Evolutionary conservation across 2,113 vertebrate species (phyloP).

Genomic region (Triplophysa siluroides): DNA sequence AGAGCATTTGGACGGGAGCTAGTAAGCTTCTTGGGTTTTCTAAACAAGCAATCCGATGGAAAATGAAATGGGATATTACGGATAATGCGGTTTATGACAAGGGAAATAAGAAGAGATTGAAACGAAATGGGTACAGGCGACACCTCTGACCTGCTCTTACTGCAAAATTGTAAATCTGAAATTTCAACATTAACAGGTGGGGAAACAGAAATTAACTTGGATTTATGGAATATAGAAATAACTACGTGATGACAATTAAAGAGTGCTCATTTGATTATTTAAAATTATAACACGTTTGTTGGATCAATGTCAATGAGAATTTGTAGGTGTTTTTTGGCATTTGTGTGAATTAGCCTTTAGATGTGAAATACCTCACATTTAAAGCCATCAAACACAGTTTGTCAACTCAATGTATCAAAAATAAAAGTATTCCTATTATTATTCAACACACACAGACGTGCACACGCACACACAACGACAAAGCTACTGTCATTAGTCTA

Average conservation of each 20-base stretch:
- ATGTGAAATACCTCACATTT: too few relatives aligned
- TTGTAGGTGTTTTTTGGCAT: too few relatives aligned
- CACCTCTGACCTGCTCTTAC: neutral
- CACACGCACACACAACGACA: neutral
- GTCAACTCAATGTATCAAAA: neutral
- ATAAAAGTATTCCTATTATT: too few relatives aligned
- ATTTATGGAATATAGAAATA: neutral
- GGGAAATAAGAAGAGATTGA: neutral
- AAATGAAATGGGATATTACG: neutral
- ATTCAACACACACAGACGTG: too few relatives aligned
- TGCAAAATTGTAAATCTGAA: neutral
- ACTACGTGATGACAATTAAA: neutral
- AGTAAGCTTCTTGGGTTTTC: conserved; percentile 6
- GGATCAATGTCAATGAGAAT: too few relatives aligned
- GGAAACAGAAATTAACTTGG: neutral
- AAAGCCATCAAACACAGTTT: too few relatives aligned
- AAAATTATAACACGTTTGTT: neutral
- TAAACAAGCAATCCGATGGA: neutral
- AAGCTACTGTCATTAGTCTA: neutral
- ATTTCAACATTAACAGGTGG: neutral
- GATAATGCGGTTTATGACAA: neutral
- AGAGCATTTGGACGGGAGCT: conserved; percentile 33
- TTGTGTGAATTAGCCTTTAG: too few relatives aligned
- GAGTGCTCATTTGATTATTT: neutral
- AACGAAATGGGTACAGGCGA: neutral